A percentile compares a stretch with the other conserved stretches of the same genome.
Evolutionary conservation across 64 coral and sea anemone genomes (phyloP).

Genomic region (Stichodactyla mertensii): DNA sequence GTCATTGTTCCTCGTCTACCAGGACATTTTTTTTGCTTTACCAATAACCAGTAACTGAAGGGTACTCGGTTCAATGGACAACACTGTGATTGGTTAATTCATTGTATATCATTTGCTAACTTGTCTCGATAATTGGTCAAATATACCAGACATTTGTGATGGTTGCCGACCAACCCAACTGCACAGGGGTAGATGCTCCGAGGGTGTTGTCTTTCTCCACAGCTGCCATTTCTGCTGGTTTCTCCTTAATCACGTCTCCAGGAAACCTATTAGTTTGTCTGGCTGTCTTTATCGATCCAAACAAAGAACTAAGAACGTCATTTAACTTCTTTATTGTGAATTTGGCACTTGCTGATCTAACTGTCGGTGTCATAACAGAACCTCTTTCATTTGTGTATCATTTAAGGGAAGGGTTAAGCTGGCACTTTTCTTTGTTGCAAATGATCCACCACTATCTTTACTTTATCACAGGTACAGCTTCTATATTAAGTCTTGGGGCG

Average conservation of each 20-base stretch:
- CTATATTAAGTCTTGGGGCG: slow-evolving; percentile 60
- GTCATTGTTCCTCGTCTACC: no score
- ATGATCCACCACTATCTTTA: slow-evolving; percentile 41
- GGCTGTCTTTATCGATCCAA: slow-evolving; percentile 41
- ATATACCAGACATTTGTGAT: background rate
- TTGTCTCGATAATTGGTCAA: background rate
- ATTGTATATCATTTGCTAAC: background rate
- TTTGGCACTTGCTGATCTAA: slow-evolving; percentile 45
- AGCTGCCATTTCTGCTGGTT: slow-evolving; percentile 30
- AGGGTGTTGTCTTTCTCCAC: slow-evolving; percentile 48
- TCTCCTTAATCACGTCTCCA: slow-evolving; percentile 34
- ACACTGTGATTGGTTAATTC: background rate
- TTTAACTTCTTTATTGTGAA: slow-evolving; percentile 76
- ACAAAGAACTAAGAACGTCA: slow-evolving; percentile 51
- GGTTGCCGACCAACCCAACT: background rate
- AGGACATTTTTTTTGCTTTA: no score
- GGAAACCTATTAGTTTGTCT: slow-evolving; percentile 66
- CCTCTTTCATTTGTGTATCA: slow-evolving; percentile 62
- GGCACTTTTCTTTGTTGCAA: background rate
- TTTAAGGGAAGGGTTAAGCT: slow-evolving; percentile 25
- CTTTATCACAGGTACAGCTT: slow-evolving; percentile 76
- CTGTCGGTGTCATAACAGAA: slow-evolving; percentile 36
- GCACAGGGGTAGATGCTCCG: slow-evolving; percentile 21
- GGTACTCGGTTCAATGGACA: no score
- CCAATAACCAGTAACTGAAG: no score